phyloP scores from a whole-genome alignment of 2,888 invertebrate species.

The Gisinianus flammeolus region DNA sequence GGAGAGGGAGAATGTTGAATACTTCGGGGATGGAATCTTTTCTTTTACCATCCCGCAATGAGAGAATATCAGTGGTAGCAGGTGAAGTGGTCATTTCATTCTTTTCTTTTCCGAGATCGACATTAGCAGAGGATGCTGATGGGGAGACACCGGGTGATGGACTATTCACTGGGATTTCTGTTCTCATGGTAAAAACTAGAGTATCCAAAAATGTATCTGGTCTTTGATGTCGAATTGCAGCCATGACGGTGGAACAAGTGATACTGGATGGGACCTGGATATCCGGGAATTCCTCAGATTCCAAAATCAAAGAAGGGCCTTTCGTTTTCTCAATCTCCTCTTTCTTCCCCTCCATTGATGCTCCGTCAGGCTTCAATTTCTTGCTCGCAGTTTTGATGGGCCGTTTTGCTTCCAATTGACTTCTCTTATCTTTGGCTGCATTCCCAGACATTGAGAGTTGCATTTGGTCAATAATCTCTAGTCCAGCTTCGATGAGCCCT shows the following conservation, averaged over 20 bases:
- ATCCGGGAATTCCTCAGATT: slow-evolving; percentile 56
- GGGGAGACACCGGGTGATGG: slow-evolving; percentile 47
- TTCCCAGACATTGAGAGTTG: slow-evolving; percentile 80
- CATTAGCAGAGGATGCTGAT: slow-evolving; percentile 44
- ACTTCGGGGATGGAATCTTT: slow-evolving; percentile 52
- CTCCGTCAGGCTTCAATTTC: slow-evolving; percentile 53
- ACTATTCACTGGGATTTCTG: slow-evolving; percentile 33
- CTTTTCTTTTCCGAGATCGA: background rate
- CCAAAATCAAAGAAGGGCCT: slow-evolving; percentile 52
- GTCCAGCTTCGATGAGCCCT: slow-evolving; percentile 50
- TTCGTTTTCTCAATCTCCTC: slow-evolving; percentile 44
- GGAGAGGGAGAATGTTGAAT: slow-evolving; percentile 59
- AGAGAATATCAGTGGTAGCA: background rate
- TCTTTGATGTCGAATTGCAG: slow-evolving; percentile 51
- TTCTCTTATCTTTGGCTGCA: slow-evolving; percentile 86
- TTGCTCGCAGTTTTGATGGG: slow-evolving; percentile 54
- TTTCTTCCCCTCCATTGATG: slow-evolving; percentile 43
- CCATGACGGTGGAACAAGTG: slow-evolving; percentile 47
- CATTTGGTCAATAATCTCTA: slow-evolving; percentile 60
- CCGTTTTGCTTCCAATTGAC: slow-evolving; percentile 60
- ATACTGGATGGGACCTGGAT: slow-evolving; percentile 50
- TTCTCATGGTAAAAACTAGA: slow-evolving; percentile 50
- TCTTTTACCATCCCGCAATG: background rate
- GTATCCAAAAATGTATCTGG: slow-evolving; percentile 53
- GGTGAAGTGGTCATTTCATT: background rate